Percentiles rank a stretch among this genome's conserved stretches.
These are phyloP conservation scores for Otolemur garnettii DNA, from an alignment of 2,113 vertebrate genomes.

Conservation along the genomic window DNA sequence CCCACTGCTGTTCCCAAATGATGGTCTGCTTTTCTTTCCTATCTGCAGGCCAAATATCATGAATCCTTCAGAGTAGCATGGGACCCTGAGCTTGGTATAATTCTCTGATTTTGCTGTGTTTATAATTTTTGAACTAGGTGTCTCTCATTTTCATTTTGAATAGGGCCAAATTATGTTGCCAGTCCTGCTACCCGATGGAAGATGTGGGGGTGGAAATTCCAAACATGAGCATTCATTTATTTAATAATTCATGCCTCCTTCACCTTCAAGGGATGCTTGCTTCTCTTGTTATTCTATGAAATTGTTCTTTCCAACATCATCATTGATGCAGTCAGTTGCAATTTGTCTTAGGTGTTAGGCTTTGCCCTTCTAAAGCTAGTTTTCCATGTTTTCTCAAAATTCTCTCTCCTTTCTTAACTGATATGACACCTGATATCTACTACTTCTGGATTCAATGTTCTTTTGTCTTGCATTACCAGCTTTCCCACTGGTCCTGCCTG, in stretches of 20 bases:
- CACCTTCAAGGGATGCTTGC: background rate
- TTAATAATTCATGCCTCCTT: background rate
- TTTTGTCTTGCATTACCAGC: background rate
- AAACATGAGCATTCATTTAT: background rate
- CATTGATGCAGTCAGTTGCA: background rate
- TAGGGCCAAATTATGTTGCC: background rate
- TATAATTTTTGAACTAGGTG: background rate
- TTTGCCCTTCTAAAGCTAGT: background rate
- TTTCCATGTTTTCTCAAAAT: background rate
- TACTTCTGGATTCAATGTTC: background rate
- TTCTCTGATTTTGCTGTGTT: background rate
- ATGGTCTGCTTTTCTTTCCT: background rate
- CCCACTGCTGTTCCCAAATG: background rate
- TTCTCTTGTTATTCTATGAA: background rate
- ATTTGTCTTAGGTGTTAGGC: background rate
- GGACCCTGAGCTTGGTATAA: background rate
- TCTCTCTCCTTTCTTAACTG: background rate
- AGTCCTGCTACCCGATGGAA: background rate
- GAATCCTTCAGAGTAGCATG: background rate
- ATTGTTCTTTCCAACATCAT: background rate
- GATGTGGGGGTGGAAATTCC: background rate
- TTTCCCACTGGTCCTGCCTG: background rate
- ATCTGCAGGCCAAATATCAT: background rate
- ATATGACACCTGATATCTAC: background rate
- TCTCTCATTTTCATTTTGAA: background rate